Base-by-base conservation (phyloP, 2,797 vertebrate genomes). In the Morus bassanus region DNA sequence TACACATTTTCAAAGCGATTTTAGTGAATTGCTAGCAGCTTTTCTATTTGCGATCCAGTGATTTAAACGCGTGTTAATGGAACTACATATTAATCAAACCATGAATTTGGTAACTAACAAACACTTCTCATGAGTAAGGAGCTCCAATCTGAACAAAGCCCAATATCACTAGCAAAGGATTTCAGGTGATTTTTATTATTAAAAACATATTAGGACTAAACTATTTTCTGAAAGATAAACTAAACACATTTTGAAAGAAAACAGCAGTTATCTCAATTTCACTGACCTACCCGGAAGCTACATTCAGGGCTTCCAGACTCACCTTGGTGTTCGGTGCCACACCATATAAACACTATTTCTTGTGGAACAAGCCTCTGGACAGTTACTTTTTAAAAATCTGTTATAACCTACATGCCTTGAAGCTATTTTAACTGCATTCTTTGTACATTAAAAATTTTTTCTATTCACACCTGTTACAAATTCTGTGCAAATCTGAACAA, bases 391-490 rank as follows among this genome's bases (percentile, higher is more conserved):
- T 31, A 35, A 45, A 51, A 76, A 81, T 67, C 89, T 95, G 25
- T 95, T 88, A 37, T 37, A 93, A 90, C 79, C 60, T 72, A 63
- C 23, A 90, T 50, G 65, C 80, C 82, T 93, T 48, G 31, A 92
- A 93, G 92, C 37, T 69, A 54, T 74, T 95, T 97, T 77, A 94
- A 50, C 69, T 28, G 24, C 45, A 61, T 78, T 54, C 94, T 91
- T 91, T 70, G 70, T 70, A 85, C 43, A 77, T 93, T 61, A 75
- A 67, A 90, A n/a, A 15, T 54, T 70, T 70, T 95, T 85, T 91
- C 94, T 85, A 96, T 60, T 92, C 48, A 51, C 43, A 85, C 33
- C 75, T 57, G 41, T 48, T 91, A 91, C 88, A 92, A 95, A 77
- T 89, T 87, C 75, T 64, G 63, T 65, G 56, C 85, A 95, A 96